A percentile compares a stretch with the other conserved stretches of the same genome.
These are phyloP conservation scores for Chromis chromis DNA, from an alignment of 2,797 vertebrate genomes.

Conservation along the genomic window DNA sequence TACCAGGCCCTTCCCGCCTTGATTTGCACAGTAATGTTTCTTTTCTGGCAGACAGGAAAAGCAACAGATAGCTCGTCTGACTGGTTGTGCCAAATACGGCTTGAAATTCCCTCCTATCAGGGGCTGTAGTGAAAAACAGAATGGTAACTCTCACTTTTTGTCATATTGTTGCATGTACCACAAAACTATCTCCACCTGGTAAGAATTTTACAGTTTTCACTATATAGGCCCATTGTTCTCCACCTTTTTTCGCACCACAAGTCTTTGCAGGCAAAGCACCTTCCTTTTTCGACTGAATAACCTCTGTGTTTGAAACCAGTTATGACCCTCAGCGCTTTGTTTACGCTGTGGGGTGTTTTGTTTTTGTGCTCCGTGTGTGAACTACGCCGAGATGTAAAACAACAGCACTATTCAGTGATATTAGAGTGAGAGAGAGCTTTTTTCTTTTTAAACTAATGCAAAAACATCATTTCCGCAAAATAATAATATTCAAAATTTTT, in stretches of 20 bases:
- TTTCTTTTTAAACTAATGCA: conserved; percentile 48
- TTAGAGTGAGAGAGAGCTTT: conserved; percentile 9
- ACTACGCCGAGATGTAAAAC: conserved; percentile 32
- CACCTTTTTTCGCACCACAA: conserved; percentile 45
- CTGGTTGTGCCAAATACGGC: conserved; percentile 72
- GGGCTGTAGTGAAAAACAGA: conserved; percentile 45
- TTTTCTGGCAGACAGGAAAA: conserved; percentile 37
- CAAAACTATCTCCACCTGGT: conserved; percentile 38
- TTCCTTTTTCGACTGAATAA: conserved; percentile 46
- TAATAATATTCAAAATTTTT: conserved; percentile 22
- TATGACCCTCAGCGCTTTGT: conserved; percentile 42
- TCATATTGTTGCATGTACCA: conserved; percentile 45
- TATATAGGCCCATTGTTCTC: conserved; percentile 19
- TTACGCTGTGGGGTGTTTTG: conserved; percentile 46
- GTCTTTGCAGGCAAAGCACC: conserved; percentile 82
- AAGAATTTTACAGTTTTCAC: conserved; percentile 47
- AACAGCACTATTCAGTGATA: conserved; percentile 24
- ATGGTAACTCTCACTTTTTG: conserved; percentile 36
- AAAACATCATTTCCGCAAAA: conserved; percentile 50
- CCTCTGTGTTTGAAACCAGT: conserved; percentile 49
- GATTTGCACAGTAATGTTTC: conserved; percentile 19
- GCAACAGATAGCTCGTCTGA: conserved; percentile 59
- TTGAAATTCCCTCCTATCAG: conserved; percentile 51
- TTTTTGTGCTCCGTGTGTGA: conserved; percentile 42
- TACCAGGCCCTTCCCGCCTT: conserved; percentile 36